phyloP scores from a whole-genome alignment of 2,888 invertebrate species.

The Aporophyla lueneburgensis region DNA sequence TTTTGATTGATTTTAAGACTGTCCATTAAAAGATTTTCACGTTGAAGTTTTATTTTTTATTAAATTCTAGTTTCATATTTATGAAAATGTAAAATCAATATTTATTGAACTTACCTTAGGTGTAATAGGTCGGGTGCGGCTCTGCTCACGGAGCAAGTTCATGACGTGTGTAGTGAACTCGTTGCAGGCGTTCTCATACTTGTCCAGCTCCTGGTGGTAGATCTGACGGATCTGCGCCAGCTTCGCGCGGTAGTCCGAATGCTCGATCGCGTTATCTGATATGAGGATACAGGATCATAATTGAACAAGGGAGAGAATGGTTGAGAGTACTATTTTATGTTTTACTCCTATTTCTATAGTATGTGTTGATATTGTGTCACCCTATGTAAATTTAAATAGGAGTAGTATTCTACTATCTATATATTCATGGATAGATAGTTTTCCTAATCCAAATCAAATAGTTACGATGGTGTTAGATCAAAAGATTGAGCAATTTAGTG shows the following conservation, averaged over 20 bases:
- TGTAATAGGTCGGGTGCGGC: constrained; percentile 99
- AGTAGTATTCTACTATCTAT: too few species aligned
- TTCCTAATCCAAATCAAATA: neutral
- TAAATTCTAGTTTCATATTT: too few species aligned
- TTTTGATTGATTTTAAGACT: too few species aligned
- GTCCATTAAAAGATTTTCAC: too few species aligned
- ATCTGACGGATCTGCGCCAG: constrained; percentile 99
- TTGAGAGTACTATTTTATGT: too few species aligned
- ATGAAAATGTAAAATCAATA: neutral
- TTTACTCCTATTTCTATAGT: too few species aligned
- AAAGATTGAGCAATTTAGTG: neutral
- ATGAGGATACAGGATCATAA: neutral
- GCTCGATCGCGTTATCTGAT: constrained; percentile 98
- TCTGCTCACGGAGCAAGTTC: constrained; percentile 98
- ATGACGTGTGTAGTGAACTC: constrained; percentile 99
- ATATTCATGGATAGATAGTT: too few species aligned
- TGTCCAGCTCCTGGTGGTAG: constrained; percentile 99
- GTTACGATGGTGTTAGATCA: neutral
- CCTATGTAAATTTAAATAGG: too few species aligned
- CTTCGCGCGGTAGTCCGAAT: constrained; percentile 99
- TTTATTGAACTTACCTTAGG: constrained; percentile 91
- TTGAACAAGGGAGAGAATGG: too few species aligned
- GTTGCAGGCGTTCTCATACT: constrained; percentile 99
- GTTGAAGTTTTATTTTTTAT: too few species aligned
- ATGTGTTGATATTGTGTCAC: too few species aligned